phyloP scores from a whole-genome alignment of 2,888 invertebrate genomes.

The Thymelicus lineola region DNA sequence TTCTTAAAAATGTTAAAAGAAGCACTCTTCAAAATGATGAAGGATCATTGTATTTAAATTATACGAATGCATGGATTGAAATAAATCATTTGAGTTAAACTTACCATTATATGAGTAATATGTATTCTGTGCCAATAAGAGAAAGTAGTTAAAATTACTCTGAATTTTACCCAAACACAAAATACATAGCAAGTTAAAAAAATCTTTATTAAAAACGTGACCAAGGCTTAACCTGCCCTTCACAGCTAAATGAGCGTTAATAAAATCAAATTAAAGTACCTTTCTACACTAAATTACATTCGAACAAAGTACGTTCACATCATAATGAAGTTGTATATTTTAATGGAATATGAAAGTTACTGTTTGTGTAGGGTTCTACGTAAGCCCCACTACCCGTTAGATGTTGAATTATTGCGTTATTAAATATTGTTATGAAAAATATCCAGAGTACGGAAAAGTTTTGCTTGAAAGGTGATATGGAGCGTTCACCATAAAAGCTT shows the following conservation, averaged over 20 bases:
- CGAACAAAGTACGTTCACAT: slow-evolving; percentile 21
- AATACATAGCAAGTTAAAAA: neutral
- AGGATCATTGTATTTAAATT: no score
- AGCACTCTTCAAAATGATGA: no score
- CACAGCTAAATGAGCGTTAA: neutral
- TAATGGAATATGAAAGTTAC: slow-evolving; percentile 52
- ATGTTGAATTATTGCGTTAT: neutral
- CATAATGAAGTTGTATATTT: slow-evolving; percentile 38
- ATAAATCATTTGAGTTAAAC: no score
- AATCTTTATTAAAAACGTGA: neutral
- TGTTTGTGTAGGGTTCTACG: slow-evolving; percentile 42
- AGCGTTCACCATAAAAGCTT: no score
- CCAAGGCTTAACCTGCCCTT: neutral
- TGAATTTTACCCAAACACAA: neutral
- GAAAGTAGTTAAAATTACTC: no score
- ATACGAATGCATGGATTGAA: no score
- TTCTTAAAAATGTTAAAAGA: no score
- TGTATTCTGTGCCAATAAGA: no score
- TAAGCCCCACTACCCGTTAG: neutral
- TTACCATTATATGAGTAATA: no score
- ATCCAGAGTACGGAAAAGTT: no score
- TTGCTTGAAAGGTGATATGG: no score
- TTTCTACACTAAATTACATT: slow-evolving; percentile 9
- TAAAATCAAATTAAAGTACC: slow-evolving; percentile 5
- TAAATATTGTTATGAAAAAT: no score